Conservation (phyloP, 2,797 vertebrate species). For the Hemitrygon akajei region DNA sequence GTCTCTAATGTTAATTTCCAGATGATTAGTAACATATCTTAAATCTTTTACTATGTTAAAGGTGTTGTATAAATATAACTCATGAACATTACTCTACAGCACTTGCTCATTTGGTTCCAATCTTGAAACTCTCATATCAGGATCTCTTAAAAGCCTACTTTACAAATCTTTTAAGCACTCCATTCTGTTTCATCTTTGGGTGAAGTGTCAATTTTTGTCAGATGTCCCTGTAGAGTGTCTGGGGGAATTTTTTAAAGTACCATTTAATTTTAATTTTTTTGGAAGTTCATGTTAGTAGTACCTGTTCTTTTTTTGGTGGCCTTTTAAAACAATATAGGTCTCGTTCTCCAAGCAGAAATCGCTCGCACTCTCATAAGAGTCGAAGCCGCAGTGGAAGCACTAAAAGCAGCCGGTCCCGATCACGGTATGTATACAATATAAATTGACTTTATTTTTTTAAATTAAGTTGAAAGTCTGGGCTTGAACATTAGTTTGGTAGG, state of each 20-base stretch:
- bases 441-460: not conserved
- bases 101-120: not conserved
- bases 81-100: not conserved
- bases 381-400: constrained; percentile 83
- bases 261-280: not conserved
- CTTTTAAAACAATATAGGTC: constrained; percentile 60
- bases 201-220: not conserved
- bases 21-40: not conserved
- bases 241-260: not conserved
- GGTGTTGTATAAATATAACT: not conserved
- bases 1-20: not conserved
- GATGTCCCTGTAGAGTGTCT: not conserved
- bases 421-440: constrained; percentile 60
- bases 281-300: not conserved
- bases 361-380: constrained; percentile 79
- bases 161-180: not conserved
- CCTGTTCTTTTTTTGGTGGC: not conserved
- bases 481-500: not conserved
- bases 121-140: not conserved
- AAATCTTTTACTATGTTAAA: not conserved
- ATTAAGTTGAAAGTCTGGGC: not conserved
- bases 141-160: not conserved
- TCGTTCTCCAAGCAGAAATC: constrained; percentile 78
- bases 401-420: constrained; percentile 71
- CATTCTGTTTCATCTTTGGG: too few relatives aligned